Evolutionary conservation across 2,113 vertebrate species (phyloP), one percentile per base, ranked within the genome.

Genomic region (Phylloscopus whistleri): DNA sequence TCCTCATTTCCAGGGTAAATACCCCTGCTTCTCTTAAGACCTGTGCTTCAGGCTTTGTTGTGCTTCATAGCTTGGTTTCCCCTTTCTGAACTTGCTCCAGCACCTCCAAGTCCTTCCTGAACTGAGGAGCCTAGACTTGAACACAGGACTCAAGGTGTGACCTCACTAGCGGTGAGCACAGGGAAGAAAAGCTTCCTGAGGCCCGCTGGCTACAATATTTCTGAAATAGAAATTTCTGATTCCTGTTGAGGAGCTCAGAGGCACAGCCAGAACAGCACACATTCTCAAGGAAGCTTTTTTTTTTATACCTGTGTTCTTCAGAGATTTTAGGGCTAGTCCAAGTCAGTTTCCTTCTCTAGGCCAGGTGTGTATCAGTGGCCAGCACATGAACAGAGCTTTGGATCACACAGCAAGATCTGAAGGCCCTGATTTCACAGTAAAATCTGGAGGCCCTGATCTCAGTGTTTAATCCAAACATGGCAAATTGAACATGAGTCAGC

Each of bases 401-500:
- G 23, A 24, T 55, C 10, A 60, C 21, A 28, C 6, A 13, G 35
- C 2, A 13, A 73, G 11, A 69, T 52, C 16, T 17, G 21, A 19
- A 53, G 37, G 28, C 14, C 21, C 13, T 53, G 23, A 52, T 22
- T 22, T 59, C 52, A 24, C 20, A 9, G 19, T 1, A 18, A 55
- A 21, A 35, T 48, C 21, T 18, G 26, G 18, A 37, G 30, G 14
- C 41, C 18, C 39, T 35, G 37, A 51, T 30, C 20, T 74, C 27
- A 15, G 14, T 12, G 16, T 39, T 43, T 53, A 13, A 30, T 53
- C 19, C 39, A 46, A 26, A 53, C 63, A 39, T 13, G 18, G 48
- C 6, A 30, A 31, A 9, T 7, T 24, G 28, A 35, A 55, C 22
- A 6, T 0, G 0, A 31, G 8, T 1, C 68, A 35, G 6, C 20